phyloP scores from a whole-genome alignment of 2,797 vertebrate genomes.

The Loriculus beryllinus region DNA sequence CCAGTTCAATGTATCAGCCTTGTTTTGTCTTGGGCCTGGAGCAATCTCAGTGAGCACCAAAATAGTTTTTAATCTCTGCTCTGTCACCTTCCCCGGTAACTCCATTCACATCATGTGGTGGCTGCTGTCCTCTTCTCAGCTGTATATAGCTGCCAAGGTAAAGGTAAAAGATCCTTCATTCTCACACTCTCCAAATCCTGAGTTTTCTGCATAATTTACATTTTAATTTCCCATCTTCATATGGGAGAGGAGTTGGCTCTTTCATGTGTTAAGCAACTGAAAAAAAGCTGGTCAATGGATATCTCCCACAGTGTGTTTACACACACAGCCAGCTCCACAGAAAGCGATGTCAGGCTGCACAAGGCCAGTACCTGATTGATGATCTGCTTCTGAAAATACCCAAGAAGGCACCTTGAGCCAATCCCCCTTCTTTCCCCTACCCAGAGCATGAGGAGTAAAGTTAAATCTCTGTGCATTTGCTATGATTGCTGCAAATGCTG shows the following conservation, averaged over 20 bases:
- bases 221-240: background rate
- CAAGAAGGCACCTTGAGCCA: background rate
- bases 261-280: background rate
- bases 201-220: background rate
- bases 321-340: background rate
- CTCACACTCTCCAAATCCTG: background rate
- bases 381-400: background rate
- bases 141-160: rapidly evolving
- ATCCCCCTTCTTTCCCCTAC: background rate
- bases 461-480: background rate
- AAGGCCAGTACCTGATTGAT: rapidly evolving
- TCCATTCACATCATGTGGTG: background rate
- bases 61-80: background rate
- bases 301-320: background rate
- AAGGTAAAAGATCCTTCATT: background rate
- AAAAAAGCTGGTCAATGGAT: background rate
- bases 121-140: background rate
- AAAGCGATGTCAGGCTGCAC: background rate
- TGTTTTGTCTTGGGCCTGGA: background rate
- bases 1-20: background rate
- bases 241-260: background rate
- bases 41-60: background rate
- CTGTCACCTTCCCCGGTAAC: background rate
- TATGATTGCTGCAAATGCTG: background rate
- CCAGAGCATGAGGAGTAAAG: background rate